Evolutionary conservation across 1,140 invertebrate species (phyloP), one percentile per base, ranked within the genome.

Genomic region (Coenobita brevimanus): DNA sequence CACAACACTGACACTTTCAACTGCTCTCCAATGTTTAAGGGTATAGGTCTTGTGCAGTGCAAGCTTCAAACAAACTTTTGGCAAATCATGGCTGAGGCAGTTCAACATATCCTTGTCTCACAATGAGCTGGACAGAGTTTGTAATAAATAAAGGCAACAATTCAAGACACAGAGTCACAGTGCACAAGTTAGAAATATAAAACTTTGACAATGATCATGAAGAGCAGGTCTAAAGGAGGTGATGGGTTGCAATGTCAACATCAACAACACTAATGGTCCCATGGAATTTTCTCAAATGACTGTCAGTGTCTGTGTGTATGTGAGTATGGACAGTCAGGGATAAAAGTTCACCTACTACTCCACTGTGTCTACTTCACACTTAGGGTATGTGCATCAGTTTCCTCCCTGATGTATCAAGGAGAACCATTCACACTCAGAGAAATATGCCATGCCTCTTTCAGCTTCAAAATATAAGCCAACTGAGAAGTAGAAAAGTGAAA

Each of bases 241-340:
- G 46, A 75, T 71, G 82, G 81, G 60, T 67, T 71, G 50, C 46
- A 83, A 83, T 82, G 50, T 43, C 73, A 17, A 50, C 36, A 54
- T 83, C 33, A 75, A 83, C 50, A 75, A 83, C 38, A 73, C 33
- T 69, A 79, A 86, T 79, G 83, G 75, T 86, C 83, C 83, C 73
- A 86, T 86, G 62, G 79, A 86, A 86, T 78, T 86, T 86, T 43
- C 73, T 75, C 73, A 50, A 78, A 86, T 50, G 60, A n/a, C n/a
- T n/a, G n/a, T n/a, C n/a, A n/a, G n/a, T n/a, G n/a, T n/a, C n/a
- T n/a, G n/a, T n/a, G n/a, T n/a, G n/a, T n/a, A n/a, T n/a, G n/a
- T n/a, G n/a, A n/a, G n/a, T n/a, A n/a, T n/a, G n/a, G n/a, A n/a
- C n/a, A n/a, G n/a, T n/a, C n/a, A n/a, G n/a, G n/a, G n/a, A n/a